A percentile compares a stretch with the other conserved stretches of the same genome.
These are phyloP conservation scores for Otus scops DNA, from an alignment of 2,797 vertebrate genomes.

Conservation along the genomic window DNA sequence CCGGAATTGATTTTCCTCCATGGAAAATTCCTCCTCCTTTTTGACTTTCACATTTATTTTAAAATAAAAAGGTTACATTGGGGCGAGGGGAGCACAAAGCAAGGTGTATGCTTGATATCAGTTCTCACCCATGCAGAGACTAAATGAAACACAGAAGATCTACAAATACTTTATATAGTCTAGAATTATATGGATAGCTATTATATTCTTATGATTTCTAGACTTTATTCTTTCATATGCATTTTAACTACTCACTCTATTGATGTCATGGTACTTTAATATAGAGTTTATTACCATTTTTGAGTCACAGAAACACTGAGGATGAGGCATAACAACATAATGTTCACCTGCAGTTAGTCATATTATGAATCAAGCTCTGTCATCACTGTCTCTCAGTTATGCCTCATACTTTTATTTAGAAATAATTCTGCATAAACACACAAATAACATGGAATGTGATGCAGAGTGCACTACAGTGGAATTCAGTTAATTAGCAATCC, in stretches of 20 bases:
- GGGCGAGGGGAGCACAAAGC: neutral
- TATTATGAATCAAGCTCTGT: conserved; percentile 5
- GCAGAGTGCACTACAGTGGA: neutral
- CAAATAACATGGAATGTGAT: neutral
- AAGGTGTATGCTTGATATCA: neutral
- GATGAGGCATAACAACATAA: neutral
- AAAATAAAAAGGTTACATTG: neutral
- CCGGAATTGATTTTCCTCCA: neutral
- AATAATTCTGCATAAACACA: neutral
- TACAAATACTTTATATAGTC: neutral
- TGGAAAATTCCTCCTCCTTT: neutral
- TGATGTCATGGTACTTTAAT: conserved; percentile 2
- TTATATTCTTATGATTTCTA: neutral
- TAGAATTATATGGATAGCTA: neutral
- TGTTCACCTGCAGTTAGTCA: conserved; percentile 1
- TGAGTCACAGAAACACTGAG: conserved; percentile 14
- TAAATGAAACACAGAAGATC: neutral
- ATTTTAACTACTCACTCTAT: neutral
- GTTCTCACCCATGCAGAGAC: neutral
- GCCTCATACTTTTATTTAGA: neutral
- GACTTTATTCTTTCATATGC: neutral
- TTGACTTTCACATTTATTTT: neutral
- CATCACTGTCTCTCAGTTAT: neutral
- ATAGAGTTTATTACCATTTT: neutral
- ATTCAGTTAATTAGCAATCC: neutral